Evolutionary conservation across 2,888 invertebrate genomes (phyloP), one percentile per base, ranked within the genome.

Genomic region (Allolobophora icterica): DNA sequence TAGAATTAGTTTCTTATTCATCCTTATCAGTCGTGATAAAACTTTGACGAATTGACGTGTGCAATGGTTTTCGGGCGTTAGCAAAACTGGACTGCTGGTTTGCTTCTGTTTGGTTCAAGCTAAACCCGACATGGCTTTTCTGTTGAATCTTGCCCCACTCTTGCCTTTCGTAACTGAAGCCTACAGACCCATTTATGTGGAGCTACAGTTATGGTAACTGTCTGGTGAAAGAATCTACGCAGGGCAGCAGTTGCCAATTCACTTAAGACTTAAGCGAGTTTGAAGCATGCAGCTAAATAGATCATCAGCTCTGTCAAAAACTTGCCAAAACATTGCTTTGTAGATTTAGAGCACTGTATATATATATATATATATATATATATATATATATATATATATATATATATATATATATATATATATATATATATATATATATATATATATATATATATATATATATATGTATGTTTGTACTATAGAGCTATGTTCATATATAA

Each of bases 221-320:
- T 71, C 71, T 71, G 71, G n/a, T 71, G n/a, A n/a, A 71, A 71
- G 71, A 6, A 71, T 71, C 8, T n/a, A 2, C 71, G 13, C 71
- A 8, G 30, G 6, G n/a, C 3, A 30, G n/a, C 71, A 71, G 71
- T 71, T 71, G 71, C 71, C 71, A 0, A 8, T n/a, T 71, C 71
- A 30, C n/a, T 71, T 71, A 71, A 8, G 71, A 71, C 71, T 71
- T 71, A 71, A 30, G n/a, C n/a, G 30, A 71, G 71, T 71, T 71
- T 11, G 30, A 71, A 71, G 71, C 71, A 71, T 11, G 71, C 71
- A n/a, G 71, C 71, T n/a, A 71, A 71, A 71, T n/a, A 71, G 71
- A 71, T 71, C 71, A 71, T 71, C 71, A 71, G n/a, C 71, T n/a
- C n/a, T 71, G 71, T 71, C 71, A 17, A 71, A 71, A 71, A n/a